Base-by-base conservation (phyloP, 23 tunicate genomes). In the Trididemnum nubilum region DNA sequence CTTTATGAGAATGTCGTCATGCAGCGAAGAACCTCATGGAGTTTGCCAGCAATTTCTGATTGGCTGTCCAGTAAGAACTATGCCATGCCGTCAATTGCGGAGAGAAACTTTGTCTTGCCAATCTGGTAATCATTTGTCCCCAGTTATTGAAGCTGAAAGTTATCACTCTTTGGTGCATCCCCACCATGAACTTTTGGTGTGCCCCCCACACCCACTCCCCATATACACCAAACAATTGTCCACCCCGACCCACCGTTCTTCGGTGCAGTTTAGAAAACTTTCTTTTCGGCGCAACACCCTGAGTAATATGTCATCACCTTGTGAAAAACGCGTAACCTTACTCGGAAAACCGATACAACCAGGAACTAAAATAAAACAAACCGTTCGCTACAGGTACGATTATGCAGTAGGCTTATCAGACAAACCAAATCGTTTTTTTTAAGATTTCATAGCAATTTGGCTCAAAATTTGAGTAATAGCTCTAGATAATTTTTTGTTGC, bases 331-430 rank as follows among this genome's bases (percentile, higher is more conserved):
- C 2, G 59, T 73, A 2, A 73, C 79, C 19, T 32, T 85, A 25
- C 88, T 85, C n/a, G 88, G 88, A 12, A 77, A 85, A 66, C 88
- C 82, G 2, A 75, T 85, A 15, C 30, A 2, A 4, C 21, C 12
- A 2, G 32, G 24, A 1, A 29, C 77, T 18, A 70, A 70, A 70
- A 18, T 39, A 40, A 81, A 81, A 38, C 36, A 81, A 18, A 81
- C 39, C 71, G 29, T 39, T 5, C 35, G 35, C 7, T 32, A 70
- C 65, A 81, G 85, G 85, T 81, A 69, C 1, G 30, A 19, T n/a
- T 25, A n/a, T 12, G 71, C 30, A 64, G 27, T n/a, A 25, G 9
- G 71, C 7, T 15, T n/a, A n/a, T n/a, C n/a, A n/a, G n/a, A n/a
- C n/a, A n/a, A n/a, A n/a, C n/a, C n/a, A n/a, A n/a, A n/a, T n/a